Evolutionary conservation across 1,140 invertebrate species (phyloP).

Genomic region (Drosophila sp.): DNA sequence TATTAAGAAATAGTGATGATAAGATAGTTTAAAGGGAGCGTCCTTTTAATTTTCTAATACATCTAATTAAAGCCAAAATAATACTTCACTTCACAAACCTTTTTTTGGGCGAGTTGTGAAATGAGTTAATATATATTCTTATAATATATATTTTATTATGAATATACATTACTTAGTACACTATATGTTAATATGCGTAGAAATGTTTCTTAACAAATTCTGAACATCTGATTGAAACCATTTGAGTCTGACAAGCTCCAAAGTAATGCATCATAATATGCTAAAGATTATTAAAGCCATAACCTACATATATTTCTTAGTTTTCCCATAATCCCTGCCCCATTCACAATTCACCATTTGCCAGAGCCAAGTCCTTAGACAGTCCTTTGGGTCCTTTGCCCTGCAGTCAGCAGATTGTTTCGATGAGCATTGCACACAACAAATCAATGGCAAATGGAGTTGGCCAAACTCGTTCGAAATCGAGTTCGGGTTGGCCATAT

Average conservation of each 20-base stretch:
- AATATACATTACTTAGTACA: no score
- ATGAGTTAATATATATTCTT: no score
- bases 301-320: background rate
- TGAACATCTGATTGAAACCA: no score
- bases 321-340: background rate
- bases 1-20: no score
- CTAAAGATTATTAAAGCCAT: background rate
- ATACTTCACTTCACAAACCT: background rate
- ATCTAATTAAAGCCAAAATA: no score
- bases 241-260: no score
- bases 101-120: background rate
- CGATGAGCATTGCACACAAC: conserved; percentile 21
- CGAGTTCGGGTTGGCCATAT: conserved; percentile 34
- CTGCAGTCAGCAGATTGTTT: conserved; percentile 37
- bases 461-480: conserved; percentile 38
- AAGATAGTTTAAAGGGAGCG: no score
- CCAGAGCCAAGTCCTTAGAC: background rate
- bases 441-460: conserved; percentile 57
- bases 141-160: no score
- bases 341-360: background rate
- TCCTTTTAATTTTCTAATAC: no score
- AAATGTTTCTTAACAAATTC: no score
- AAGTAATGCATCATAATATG: background rate
- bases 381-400: conserved; percentile 7
- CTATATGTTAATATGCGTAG: no score